Evolutionary conservation across 2,888 invertebrate species (phyloP), one percentile per base, ranked within the genome.

Genomic region (Crepidodera aurea): DNA sequence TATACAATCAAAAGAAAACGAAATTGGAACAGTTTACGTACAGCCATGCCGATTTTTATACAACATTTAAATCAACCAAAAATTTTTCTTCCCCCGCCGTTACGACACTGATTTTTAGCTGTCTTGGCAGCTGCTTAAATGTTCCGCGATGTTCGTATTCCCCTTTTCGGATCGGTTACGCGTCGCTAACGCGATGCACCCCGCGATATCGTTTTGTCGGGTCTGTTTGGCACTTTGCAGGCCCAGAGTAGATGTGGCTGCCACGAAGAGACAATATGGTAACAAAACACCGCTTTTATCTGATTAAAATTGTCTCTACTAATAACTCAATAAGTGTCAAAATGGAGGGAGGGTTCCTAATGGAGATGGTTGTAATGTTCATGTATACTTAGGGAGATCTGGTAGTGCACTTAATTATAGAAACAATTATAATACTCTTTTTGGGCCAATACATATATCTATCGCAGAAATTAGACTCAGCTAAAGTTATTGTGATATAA

Each of bases 131-230:
- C 56, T 60, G 64, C 46, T 64, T 70, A 72, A 72, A 71, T 71
- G 71, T 70, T 72, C 59, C 69, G 69, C 70, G 68, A 64, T 60
- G 65, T 60, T 56, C 58, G 65, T 62, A 60, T 62, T 61, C 60
- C 65, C 65, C 65, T 61, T 53, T 65, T 40, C 55, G 58, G 67
- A 71, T 73, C 70, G 73, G 75, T 73, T 74, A 71, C 70, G 65
- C 69, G 40, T 53, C 62, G 62, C 66, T 51, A 61, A 62, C 67
- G 62, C 46, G 59, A 64, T 66, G 61, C 62, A 66, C 50, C 64
- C 58, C 62, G 44, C 57, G 57, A 61, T 60, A 62, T 60, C 56
- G 46, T 64, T 50, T 37, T 32, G 29, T 27, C 46, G 54, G 48
- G 48, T 54, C 58, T 42, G 48, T 53, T 59, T 62, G 53, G 54